Conservation (phyloP, 37 sponge, comb jelly and placozoan genomes). For the Spongilla lacustris region DNA sequence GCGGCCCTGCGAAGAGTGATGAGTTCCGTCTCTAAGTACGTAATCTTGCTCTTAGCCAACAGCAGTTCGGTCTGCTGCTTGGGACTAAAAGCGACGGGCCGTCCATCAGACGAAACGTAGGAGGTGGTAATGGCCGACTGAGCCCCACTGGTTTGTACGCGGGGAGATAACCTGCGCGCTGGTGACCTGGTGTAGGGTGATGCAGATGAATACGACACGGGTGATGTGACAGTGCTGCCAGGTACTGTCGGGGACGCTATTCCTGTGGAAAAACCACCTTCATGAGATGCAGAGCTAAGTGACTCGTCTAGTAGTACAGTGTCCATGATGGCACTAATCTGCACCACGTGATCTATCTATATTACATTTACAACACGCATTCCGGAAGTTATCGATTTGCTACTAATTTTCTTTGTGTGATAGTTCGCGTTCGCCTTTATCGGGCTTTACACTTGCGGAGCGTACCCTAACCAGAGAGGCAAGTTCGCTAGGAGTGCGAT, state of each 20-base stretch:
- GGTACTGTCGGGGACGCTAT: neutral
- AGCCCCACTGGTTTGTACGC: neutral
- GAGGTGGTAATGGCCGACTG: neutral
- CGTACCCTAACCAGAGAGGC: neutral
- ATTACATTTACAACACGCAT: no score
- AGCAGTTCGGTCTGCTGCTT: conserved; percentile 27
- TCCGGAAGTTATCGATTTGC: no score
- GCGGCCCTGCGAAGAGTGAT: neutral
- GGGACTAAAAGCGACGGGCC: neutral
- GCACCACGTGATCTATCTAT: no score
- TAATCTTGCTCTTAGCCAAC: conserved; percentile 10
- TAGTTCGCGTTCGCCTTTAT: neutral
- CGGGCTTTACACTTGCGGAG: neutral
- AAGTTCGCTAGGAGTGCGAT: neutral
- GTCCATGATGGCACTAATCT: neutral
- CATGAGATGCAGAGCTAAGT: neutral
- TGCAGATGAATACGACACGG: neutral
- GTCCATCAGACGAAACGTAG: neutral
- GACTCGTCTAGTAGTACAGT: neutral
- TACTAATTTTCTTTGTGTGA: neutral
- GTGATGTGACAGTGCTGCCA: neutral
- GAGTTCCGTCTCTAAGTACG: conserved; percentile 29
- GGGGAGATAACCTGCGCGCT: neutral
- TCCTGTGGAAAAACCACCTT: neutral
- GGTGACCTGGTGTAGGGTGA: neutral